Evolutionary conservation across 2,113 vertebrate genomes (phyloP).

Genomic region (Dolichallabes microphthalmus): DNA sequence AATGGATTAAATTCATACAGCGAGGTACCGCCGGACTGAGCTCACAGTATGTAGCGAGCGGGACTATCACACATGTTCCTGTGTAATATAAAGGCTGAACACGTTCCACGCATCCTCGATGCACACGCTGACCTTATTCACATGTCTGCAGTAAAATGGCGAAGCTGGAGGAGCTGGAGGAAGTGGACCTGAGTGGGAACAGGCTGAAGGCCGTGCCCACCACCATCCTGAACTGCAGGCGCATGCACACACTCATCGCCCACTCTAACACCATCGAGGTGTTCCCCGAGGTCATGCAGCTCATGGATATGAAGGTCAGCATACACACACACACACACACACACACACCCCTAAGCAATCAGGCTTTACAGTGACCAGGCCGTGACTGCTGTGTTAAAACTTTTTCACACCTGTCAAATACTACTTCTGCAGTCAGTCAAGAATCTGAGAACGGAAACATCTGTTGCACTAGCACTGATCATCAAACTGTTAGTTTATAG

Average conservation of each 20-base stretch:
- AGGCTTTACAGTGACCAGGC: background rate
- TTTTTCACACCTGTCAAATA: background rate
- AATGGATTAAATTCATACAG: too few relatives aligned
- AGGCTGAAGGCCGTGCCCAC: slow-evolving; percentile 96
- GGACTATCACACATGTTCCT: background rate
- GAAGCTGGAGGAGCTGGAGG: slow-evolving; percentile 94
- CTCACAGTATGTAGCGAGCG: background rate
- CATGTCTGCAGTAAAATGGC: slow-evolving; percentile 89
- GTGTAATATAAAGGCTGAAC: background rate
- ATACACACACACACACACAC: background rate
- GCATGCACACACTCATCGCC: slow-evolving; percentile 92
- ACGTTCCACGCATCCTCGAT: rapidly evolving
- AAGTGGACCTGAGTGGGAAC: slow-evolving; percentile 95
- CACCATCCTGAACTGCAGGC: slow-evolving; percentile 89
- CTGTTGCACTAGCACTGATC: background rate
- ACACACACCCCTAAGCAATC: slow-evolving; percentile 1
- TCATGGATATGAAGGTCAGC: slow-evolving; percentile 92
- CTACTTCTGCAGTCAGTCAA: background rate
- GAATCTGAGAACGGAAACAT: background rate
- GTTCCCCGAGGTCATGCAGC: slow-evolving; percentile 98
- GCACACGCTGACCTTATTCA: background rate
- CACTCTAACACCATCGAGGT: slow-evolving; percentile 97
- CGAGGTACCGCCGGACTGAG: background rate
- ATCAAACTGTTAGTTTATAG: too few relatives aligned
- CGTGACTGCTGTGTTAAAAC: background rate